A percentile compares a stretch with the other conserved stretches of the same genome.
phyloP scores from a whole-genome alignment of 2,888 invertebrate species.

The Luffia ferchaultella region DNA sequence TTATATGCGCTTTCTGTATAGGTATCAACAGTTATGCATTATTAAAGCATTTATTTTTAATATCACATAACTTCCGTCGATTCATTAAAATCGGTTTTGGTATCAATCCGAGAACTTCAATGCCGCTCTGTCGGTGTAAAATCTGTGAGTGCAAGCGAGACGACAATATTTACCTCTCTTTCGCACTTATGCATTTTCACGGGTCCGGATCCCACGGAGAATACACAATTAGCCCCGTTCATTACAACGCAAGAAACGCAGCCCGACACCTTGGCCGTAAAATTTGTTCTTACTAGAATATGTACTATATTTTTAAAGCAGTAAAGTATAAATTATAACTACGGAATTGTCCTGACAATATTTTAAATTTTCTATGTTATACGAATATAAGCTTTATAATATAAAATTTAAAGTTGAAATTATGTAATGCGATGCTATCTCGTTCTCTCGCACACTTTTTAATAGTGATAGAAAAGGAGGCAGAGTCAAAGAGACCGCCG shows the following conservation, averaged over 20 bases:
- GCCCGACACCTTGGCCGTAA: slow-evolving; percentile 54
- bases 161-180: slow-evolving; percentile 30
- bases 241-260: slow-evolving; percentile 40
- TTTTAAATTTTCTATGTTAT: not conserved
- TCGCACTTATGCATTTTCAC: slow-evolving; percentile 30
- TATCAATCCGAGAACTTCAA: not conserved
- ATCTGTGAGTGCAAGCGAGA: slow-evolving; percentile 22
- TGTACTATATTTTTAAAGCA: slow-evolving; percentile 12
- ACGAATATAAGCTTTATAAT: not conserved
- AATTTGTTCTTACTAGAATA: slow-evolving; percentile 20
- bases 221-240: slow-evolving; percentile 62
- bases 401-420: not conserved
- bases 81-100: slow-evolving; percentile 1
- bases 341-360: not conserved
- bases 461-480: slow-evolving; percentile 39
- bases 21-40: too few species aligned
- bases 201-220: slow-evolving; percentile 39
- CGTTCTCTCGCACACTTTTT: not conserved
- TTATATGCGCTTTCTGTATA: too few species aligned
- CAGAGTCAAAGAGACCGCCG: slow-evolving; percentile 52
- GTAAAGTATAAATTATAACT: slow-evolving; percentile 16
- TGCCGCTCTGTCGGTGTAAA: slow-evolving; percentile 4
- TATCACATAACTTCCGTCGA: not conserved
- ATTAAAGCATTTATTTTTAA: too few species aligned
- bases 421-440: not conserved